These are phyloP conservation scores for Archilochus colubris DNA, from an alignment of 2,113 vertebrate genomes.

Conservation along the genomic window DNA sequence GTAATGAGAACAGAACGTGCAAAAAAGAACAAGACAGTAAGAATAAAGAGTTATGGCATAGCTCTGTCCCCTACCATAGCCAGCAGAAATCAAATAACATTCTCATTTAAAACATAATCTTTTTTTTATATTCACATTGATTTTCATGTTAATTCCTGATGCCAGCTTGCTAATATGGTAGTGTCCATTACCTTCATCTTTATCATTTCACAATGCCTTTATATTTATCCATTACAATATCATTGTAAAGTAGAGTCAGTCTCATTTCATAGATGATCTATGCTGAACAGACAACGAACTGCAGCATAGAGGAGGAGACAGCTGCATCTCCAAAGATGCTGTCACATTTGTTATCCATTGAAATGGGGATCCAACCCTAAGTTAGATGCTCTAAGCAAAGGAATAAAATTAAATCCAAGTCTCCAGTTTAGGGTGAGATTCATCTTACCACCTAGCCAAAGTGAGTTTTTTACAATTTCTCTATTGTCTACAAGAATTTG, in stretches of 20 bases:
- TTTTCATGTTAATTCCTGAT: background rate
- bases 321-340: background rate
- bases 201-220: background rate
- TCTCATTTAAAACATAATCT: background rate
- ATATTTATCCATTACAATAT: background rate
- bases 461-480: background rate
- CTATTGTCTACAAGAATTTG: background rate
- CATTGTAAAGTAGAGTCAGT: background rate
- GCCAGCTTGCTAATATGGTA: background rate
- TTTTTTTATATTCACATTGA: background rate
- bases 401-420: background rate
- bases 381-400: background rate
- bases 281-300: background rate
- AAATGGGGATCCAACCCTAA: background rate
- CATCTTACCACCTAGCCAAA: background rate
- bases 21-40: background rate
- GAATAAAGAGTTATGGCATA: background rate
- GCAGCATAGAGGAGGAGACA: background rate
- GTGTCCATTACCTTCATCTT: background rate
- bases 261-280: background rate
- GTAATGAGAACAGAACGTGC: background rate
- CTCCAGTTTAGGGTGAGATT: background rate
- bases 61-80: background rate
- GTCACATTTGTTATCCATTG: background rate
- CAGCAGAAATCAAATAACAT: background rate